A percentile compares a stretch with the other conserved stretches of the same genome.
Conservation (phyloP, 2,113 vertebrate genomes). For the Alosa alosa region DNA sequence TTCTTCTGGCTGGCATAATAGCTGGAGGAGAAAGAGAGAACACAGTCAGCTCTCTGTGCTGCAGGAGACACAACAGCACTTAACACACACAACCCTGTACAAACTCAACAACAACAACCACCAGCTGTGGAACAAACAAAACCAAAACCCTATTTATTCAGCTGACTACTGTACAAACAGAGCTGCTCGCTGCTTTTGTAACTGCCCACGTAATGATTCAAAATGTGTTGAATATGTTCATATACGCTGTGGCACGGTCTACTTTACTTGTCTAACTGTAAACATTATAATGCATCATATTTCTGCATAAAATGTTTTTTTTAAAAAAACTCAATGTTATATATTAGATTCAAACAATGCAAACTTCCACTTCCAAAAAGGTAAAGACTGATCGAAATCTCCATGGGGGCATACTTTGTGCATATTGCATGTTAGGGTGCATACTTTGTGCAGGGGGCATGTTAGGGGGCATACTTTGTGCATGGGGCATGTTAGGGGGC, state of each 20-base stretch:
- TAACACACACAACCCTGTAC: background rate
- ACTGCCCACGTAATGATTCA: background rate
- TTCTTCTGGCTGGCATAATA: slow-evolving; percentile 99
- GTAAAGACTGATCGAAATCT: no score
- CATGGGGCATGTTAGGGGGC: no score
- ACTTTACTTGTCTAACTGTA: no score
- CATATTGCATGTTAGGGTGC: slow-evolving; percentile 13
- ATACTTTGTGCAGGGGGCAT: slow-evolving; percentile 22
- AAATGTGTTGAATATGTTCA: no score
- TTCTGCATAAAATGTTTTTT: no score
- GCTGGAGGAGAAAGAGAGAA: slow-evolving; percentile 62
- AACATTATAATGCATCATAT: no score
- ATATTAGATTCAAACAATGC: no score
- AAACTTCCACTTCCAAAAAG: no score
- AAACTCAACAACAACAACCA: background rate
- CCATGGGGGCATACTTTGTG: slow-evolving; percentile 40
- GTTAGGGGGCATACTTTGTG: slow-evolving; percentile 44
- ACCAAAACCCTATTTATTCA: no score
- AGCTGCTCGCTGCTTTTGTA: background rate
- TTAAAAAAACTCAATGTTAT: no score
- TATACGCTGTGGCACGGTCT: no score
- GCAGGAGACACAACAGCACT: background rate
- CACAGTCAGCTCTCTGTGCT: background rate
- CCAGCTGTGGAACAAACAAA: background rate
- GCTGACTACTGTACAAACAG: background rate